phyloP scores from a whole-genome alignment of 92 coral and sea anemone species.

The Palythoa heliodiscus region DNA sequence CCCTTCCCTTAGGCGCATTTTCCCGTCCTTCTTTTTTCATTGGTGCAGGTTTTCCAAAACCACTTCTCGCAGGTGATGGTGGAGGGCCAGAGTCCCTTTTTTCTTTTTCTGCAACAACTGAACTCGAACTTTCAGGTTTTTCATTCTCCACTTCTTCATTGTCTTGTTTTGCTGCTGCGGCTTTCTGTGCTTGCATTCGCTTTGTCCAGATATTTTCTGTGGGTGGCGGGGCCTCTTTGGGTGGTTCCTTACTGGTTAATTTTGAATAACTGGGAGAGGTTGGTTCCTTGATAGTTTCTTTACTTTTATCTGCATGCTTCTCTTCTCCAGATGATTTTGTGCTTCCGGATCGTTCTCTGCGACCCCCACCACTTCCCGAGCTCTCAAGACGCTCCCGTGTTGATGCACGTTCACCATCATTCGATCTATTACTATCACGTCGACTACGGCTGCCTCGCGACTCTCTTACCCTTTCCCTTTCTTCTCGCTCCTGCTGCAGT shows the following conservation, averaged over 20 bases:
- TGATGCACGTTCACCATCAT: conserved; percentile 67
- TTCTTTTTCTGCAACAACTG: conserved; percentile 29
- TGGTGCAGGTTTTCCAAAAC: conserved; percentile 47
- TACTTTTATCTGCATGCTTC: conserved; percentile 46
- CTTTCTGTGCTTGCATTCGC: conserved; percentile 79
- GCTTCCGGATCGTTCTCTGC: conserved; percentile 61
- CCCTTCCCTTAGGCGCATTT: conserved; percentile 73
- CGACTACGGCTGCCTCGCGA: conserved; percentile 68
- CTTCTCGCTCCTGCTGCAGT: conserved; percentile 61
- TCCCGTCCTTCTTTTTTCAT: conserved; percentile 58
- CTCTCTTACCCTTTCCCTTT: conserved; percentile 49
- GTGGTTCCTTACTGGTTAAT: conserved; percentile 40
- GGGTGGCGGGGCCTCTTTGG: conserved; percentile 72
- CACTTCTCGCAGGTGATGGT: conserved; percentile 59
- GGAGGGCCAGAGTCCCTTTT: conserved; percentile 50
- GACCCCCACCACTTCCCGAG: conserved; percentile 42
- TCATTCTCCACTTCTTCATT: conserved; percentile 14
- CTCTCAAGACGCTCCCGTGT: conserved; percentile 59
- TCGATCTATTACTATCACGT: conserved; percentile 77
- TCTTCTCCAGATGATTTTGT: conserved; percentile 72
- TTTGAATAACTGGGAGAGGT: conserved; percentile 37
- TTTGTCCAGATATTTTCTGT: conserved; percentile 81
- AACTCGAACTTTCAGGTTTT: background rate
- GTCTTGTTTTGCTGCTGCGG: conserved; percentile 46
- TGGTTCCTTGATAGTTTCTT: conserved; percentile 42